Evolutionary conservation across 2,113 vertebrate species (phyloP).

Genomic region (Myodes glareolus): DNA sequence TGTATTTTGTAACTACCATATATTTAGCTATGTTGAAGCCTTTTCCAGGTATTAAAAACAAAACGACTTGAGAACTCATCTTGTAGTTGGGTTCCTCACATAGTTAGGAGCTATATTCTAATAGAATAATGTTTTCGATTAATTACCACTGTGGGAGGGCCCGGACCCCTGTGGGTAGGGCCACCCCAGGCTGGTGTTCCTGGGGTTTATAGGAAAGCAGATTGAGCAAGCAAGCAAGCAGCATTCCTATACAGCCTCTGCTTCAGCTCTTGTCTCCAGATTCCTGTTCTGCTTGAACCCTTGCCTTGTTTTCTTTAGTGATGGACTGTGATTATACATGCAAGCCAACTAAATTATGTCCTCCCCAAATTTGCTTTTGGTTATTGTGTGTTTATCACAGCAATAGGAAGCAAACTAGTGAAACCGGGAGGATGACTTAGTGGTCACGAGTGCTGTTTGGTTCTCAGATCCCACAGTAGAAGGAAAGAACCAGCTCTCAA

Average conservation of each 20-base stretch:
- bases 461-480: neutral
- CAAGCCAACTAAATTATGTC: neutral
- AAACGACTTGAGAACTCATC: neutral
- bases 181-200: neutral
- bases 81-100: neutral
- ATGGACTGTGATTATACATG: neutral
- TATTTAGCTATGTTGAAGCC: neutral
- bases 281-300: neutral
- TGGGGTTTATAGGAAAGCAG: neutral
- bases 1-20: neutral
- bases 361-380: neutral
- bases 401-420: neutral
- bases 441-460: neutral
- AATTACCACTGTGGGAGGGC: neutral
- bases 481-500: neutral
- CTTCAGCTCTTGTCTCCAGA: neutral
- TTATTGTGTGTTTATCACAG: neutral
- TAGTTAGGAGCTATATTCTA: neutral
- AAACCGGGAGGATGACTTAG: neutral
- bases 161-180: neutral
- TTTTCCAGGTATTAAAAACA: neutral
- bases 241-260: neutral
- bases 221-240: neutral
- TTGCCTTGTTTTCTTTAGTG: neutral
- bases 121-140: neutral